A percentile compares a stretch with the other conserved stretches of the same genome.
Evolutionary conservation across 2,113 vertebrate genomes (phyloP).

Genomic region (Collichthys lucidus): DNA sequence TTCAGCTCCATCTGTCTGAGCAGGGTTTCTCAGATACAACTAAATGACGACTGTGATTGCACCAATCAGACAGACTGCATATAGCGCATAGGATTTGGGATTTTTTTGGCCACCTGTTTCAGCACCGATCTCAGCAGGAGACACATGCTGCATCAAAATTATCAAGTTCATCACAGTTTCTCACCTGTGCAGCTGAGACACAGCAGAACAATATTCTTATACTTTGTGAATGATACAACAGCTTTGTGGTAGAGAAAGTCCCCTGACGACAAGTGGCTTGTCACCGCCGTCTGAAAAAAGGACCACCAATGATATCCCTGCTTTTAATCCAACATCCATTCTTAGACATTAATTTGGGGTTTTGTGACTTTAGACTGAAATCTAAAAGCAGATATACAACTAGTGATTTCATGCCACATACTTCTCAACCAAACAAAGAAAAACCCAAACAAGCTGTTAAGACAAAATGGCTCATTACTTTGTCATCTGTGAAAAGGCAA

Average conservation of each 20-base stretch:
- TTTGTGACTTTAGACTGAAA: conserved; percentile 5
- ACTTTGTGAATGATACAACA: neutral
- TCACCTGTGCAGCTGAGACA: neutral
- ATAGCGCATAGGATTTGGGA: neutral
- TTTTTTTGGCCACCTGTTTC: conserved; percentile 2
- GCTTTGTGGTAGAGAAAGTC: neutral
- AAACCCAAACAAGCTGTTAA: conserved; percentile 22
- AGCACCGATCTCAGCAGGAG: neutral
- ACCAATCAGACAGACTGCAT: neutral
- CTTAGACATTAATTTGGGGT: conserved; percentile 26
- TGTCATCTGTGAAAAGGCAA: conserved; percentile 17
- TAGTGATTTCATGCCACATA: neutral
- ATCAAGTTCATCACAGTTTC: neutral
- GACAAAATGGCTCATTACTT: conserved; percentile 33
- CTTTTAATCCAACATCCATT: conserved; percentile 1
- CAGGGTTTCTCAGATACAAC: neutral
- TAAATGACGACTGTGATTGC: neutral
- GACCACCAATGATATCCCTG: neutral
- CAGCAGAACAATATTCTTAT: neutral
- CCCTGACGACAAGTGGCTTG: neutral
- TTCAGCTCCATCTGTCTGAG: neutral
- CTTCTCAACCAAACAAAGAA: conserved; percentile 18
- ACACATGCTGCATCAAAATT: conserved; percentile 4
- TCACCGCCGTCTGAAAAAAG: neutral
- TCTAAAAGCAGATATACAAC: neutral